These are phyloP conservation scores for Tetraodon nigroviridis DNA, from an alignment of 2,113 vertebrate genomes.

Conservation along the genomic window DNA sequence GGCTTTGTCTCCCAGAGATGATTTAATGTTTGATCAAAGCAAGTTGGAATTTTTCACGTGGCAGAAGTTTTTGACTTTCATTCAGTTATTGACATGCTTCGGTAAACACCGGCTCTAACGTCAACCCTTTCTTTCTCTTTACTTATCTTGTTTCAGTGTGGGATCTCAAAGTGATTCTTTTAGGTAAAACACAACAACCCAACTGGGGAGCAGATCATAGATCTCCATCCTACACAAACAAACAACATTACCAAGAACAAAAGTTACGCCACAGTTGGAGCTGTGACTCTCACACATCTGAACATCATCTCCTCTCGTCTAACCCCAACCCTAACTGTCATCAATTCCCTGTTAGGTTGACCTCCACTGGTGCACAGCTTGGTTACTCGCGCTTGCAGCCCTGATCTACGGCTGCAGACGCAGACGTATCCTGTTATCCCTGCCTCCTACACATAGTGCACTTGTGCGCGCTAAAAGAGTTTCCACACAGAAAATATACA, in stretches of 20 bases:
- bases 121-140: conserved; percentile 15
- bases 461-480: conserved; percentile 18
- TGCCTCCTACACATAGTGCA: conserved; percentile 26
- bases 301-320: conserved; percentile 24
- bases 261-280: conserved; percentile 6
- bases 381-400: conserved; percentile 24
- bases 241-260: too few relatives aligned
- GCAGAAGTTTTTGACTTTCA: conserved; percentile 47
- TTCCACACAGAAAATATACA: conserved; percentile 31
- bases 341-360: conserved; percentile 63
- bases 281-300: conserved; percentile 55
- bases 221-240: background rate
- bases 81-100: conserved; percentile 49
- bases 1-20: conserved; percentile 32
- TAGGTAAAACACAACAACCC: too few relatives aligned
- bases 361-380: conserved; percentile 50
- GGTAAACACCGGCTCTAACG: conserved; percentile 43
- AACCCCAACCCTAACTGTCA: conserved; percentile 18
- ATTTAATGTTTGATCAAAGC: conserved; percentile 55
- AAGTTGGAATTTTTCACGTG: conserved; percentile 57
- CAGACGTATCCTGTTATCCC: conserved; percentile 61
- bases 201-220: too few relatives aligned
- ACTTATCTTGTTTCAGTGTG: background rate
- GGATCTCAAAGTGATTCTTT: too few relatives aligned
- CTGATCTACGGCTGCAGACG: conserved; percentile 56